These are phyloP conservation scores for Parapsyche elsis DNA, from an alignment of 1,140 invertebrate species.

Conservation along the genomic window DNA sequence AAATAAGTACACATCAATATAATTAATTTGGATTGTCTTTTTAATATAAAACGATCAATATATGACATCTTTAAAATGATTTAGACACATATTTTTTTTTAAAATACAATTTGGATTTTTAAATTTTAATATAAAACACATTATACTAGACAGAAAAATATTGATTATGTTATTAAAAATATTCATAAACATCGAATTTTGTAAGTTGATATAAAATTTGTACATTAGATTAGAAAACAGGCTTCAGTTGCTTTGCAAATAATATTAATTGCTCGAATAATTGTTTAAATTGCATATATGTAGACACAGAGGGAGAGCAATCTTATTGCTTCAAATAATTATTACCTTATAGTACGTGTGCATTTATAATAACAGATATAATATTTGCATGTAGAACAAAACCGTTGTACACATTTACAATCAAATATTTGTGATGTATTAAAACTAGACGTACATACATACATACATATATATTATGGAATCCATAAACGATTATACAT, in stretches of 20 bases:
- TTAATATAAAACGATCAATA: not conserved
- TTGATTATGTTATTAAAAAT: not conserved
- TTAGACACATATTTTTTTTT: no score
- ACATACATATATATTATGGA: not conserved
- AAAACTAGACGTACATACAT: not conserved
- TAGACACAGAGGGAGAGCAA: not conserved
- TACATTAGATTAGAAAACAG: not conserved
- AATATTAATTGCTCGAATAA: not conserved
- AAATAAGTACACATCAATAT: not conserved
- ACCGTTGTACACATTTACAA: not conserved
- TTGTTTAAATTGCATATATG: not conserved
- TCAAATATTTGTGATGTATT: not conserved
- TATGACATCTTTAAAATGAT: not conserved
- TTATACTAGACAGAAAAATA: not conserved
- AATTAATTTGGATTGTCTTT: conserved; percentile 12
- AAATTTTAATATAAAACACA: not conserved
- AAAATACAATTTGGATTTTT: not conserved
- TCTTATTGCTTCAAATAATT: not conserved
- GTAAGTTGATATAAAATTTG: conserved; percentile 7
- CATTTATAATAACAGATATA: not conserved
- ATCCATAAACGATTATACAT: not conserved
- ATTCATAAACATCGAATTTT: not conserved
- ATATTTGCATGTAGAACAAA: not conserved
- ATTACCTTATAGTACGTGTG: not conserved
- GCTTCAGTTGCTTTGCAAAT: not conserved